phyloP scores from a whole-genome alignment of 1,140 invertebrate genomes.

The Cryptotermes secundus region DNA sequence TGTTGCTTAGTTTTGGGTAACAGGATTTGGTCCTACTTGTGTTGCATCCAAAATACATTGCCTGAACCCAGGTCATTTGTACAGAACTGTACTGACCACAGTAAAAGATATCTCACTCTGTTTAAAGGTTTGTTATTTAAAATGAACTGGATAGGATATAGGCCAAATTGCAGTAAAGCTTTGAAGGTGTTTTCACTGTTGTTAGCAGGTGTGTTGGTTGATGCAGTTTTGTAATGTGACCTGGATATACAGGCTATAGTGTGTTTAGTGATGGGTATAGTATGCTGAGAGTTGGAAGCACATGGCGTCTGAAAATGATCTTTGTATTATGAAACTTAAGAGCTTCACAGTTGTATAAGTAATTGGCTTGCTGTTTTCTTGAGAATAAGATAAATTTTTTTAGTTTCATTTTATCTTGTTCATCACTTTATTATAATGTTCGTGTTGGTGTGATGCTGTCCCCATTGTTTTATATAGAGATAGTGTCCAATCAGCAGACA shows the following conservation, averaged over 20 bases:
- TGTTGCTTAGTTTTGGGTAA: not conserved
- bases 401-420: too few relatives aligned
- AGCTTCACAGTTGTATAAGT: not conserved
- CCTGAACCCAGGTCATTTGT: not conserved
- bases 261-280: not conserved
- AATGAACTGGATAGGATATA: not conserved
- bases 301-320: not conserved
- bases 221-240: not conserved
- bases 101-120: not conserved
- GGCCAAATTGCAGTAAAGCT: too few relatives aligned
- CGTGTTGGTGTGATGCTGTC: too few relatives aligned
- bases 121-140: not conserved
- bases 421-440: too few relatives aligned
- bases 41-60: not conserved
- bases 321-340: not conserved
- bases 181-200: not conserved
- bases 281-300: not conserved
- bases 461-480: too few relatives aligned
- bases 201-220: not conserved
- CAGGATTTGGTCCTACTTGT: not conserved
- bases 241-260: not conserved
- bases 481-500: too few relatives aligned
- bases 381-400: not conserved
- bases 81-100: not conserved
- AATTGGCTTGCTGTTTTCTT: slow-evolving; percentile 2